Base-by-base conservation (phyloP, 2,888 invertebrate genomes). In the Drosophila bunnanda region DNA sequence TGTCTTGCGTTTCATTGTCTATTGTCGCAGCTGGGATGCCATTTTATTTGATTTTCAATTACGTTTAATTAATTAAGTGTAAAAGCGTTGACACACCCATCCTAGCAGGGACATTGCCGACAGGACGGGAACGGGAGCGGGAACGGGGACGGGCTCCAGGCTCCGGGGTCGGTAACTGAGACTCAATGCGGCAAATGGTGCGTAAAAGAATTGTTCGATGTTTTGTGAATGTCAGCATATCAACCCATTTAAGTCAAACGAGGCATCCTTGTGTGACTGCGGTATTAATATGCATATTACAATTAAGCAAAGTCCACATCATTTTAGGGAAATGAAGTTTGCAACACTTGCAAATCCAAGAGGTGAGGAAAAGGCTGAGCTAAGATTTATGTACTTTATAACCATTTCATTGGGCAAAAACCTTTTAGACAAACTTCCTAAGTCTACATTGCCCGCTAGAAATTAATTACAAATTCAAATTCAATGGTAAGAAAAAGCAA, bases 51-150 rank as follows among this genome's bases (percentile, higher is more conserved):
- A 85, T 88, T 85, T 83, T 88, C 88, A 85, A 88, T 83, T 83
- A 85, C 76, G 75, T 73, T 86, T 86, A 88, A 88, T 84, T 84
- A 84, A 84, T 84, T 84, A 87, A 88, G 87, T 84, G 89, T 83
- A 80, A 84, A 86, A 77, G 83, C 89, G 67, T 65, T 55, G 73
- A 73, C 68, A 64, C 72, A 64, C 62, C 60, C 56, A 50, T 60
- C 52, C 52, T 57, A 65, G 38, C 67, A 57, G 48, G 44, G 38
- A 65, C 46, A 36, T 39, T 30, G 44, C 36, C 28, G 20, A 4
- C 50, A 38, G 38, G 38, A 41, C 36, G 12, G 22, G 44, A 43
- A 36, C 41, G 56, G 36, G 38, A 39, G 32, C 17, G 41, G 25
- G 4, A 4, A 15, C 38, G 9, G 3, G 34, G 34, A 15, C 17